Percentiles rank a stretch among this genome's conserved stretches.
phyloP scores from a whole-genome alignment of 2,888 invertebrate species.

The Synanthedon formicaeformis region DNA sequence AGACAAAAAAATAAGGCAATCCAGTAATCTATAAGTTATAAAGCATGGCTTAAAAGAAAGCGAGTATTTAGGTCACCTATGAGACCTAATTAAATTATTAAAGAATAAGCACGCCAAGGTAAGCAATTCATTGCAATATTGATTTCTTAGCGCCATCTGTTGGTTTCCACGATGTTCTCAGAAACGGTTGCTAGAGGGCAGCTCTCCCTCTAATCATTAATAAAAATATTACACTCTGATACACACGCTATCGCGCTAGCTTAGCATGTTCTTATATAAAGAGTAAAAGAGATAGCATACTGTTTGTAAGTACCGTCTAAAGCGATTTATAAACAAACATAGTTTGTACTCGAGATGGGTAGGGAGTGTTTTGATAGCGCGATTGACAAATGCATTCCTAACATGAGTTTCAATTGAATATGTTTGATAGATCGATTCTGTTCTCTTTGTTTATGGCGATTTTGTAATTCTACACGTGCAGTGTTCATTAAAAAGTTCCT shows the following conservation, averaged over 20 bases:
- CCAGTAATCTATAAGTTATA: no score
- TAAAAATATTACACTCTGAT: not conserved
- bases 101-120: no score
- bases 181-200: conserved; percentile 12
- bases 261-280: conserved; percentile 1
- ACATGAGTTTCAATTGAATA: conserved; percentile 20
- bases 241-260: conserved; percentile 13
- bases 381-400: conserved; percentile 4
- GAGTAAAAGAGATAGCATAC: not conserved
- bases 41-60: no score
- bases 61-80: no score
- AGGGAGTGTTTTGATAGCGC: conserved; percentile 12
- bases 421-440: not conserved
- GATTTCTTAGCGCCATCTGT: conserved; percentile 31
- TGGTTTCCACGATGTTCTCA: not conserved
- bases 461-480: not conserved
- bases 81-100: no score
- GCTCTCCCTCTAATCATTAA: not conserved
- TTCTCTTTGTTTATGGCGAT: not conserved
- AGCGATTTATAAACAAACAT: no score
- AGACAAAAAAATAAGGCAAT: no score
- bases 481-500: not conserved
- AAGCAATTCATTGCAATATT: conserved; percentile 4
- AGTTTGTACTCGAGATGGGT: conserved; percentile 5
- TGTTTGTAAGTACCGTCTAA: not conserved